A percentile compares a stretch with the other conserved stretches of the same genome.
Evolutionary conservation across 2,888 invertebrate genomes (phyloP).

Genomic region (Stenodera caucasica): DNA sequence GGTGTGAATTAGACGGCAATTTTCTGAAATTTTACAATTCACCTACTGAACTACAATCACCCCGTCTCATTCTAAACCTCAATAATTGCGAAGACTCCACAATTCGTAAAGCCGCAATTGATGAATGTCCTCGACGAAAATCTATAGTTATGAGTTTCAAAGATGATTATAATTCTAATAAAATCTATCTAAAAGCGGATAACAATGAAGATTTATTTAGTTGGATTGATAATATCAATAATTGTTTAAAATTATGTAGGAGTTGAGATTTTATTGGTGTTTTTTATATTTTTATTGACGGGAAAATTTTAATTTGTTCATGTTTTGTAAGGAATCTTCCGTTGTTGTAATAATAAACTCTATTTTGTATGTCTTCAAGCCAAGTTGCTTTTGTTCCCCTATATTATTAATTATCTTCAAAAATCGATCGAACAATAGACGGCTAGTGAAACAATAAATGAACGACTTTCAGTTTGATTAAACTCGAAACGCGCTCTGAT

Average conservation of each 20-base stretch:
- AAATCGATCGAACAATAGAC: not conserved
- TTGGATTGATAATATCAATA: constrained; percentile 49
- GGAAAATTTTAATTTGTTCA: not conserved
- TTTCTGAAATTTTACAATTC: constrained; percentile 58
- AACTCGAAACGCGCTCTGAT: not conserved
- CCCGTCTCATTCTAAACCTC: constrained; percentile 53
- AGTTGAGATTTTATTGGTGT: not conserved
- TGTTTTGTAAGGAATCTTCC: not conserved
- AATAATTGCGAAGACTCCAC: constrained; percentile 45
- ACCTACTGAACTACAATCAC: constrained; percentile 53
- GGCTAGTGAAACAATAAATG: not conserved
- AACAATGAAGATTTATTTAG: constrained; percentile 53
- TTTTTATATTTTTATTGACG: not conserved
- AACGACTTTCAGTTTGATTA: not conserved
- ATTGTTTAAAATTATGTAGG: constrained; percentile 23
- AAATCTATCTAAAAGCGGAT: constrained; percentile 56
- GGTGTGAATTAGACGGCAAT: constrained; percentile 58
- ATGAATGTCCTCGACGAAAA: constrained; percentile 3
- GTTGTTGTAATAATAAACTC: no score
- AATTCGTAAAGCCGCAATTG: constrained; percentile 37
- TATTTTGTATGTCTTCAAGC: no score
- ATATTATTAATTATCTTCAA: not conserved
- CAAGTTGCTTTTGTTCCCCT: no score
- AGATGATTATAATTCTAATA: constrained; percentile 9
- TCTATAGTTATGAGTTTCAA: constrained; percentile 2